Evolutionary conservation across 2,888 invertebrate species (phyloP).

Genomic region (Tetropium fuscum): DNA sequence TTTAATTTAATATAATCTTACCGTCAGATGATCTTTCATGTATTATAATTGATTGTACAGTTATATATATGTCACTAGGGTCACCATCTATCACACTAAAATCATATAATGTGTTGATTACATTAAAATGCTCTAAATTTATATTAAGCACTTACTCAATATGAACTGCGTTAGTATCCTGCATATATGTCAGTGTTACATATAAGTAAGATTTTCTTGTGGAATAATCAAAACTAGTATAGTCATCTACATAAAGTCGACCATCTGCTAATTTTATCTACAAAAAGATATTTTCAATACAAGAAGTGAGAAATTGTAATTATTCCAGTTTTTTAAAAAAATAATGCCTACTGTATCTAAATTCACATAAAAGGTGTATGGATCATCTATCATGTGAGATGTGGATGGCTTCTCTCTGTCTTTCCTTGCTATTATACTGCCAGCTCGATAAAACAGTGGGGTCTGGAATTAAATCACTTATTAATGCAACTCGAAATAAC

Average conservation of each 20-base stretch:
- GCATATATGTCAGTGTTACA: constrained; percentile 16
- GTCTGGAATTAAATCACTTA: constrained; percentile 11
- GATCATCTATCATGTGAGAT: constrained; percentile 37
- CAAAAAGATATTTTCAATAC: too few relatives aligned
- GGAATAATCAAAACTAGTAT: constrained; percentile 73
- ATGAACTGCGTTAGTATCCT: background rate
- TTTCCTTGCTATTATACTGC: constrained; percentile 43
- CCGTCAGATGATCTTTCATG: too few relatives aligned
- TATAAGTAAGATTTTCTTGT: constrained; percentile 33
- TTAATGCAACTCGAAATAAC: too few relatives aligned
- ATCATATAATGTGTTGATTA: too few relatives aligned
- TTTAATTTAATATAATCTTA: too few relatives aligned
- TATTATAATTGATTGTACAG: too few relatives aligned
- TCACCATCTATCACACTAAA: too few relatives aligned
- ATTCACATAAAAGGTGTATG: constrained; percentile 39
- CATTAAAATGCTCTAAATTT: too few relatives aligned
- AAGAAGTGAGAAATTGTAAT: background rate
- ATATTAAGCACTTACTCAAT: too few relatives aligned
- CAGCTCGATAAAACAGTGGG: constrained; percentile 32
- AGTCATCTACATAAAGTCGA: constrained; percentile 90
- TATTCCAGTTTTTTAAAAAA: background rate
- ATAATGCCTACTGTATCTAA: constrained; percentile 36
- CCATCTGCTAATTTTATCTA: constrained; percentile 76
- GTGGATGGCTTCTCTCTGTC: constrained; percentile 37
- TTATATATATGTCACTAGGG: too few relatives aligned